Evolutionary conservation across 2,888 invertebrate species (phyloP), one percentile per base, ranked within the genome.

Genomic region (Liodrosophila aerea): DNA sequence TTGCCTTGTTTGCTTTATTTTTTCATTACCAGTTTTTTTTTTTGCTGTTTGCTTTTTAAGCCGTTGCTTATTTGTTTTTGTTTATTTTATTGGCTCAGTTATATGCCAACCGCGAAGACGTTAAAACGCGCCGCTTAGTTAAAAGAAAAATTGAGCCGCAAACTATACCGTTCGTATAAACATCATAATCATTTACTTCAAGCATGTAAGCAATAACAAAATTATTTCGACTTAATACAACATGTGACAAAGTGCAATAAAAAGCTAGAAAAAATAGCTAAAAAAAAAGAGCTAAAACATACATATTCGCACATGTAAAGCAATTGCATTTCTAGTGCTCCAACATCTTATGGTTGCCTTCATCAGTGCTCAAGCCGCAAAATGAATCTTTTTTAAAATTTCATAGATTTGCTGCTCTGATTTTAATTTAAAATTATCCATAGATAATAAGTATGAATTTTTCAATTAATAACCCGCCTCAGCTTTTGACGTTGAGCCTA

Each of bases 71-170:
- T 41, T 45, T 53, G 22, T 22, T 22, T 2, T 22, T 22, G 22
- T 22, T 22, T 22, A 5, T 22, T 22, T 22, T 22, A 22, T 22
- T 22, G 40, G 51, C 53, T 76, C 68, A 78, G 78, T 78, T 83
- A 61, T 47, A 66, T 66, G 61, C 52, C 62, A 78, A 52, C 85
- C 76, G 63, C 72, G 68, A 78, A 77, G 62, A 64, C 75, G 71
- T 54, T 61, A 56, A 77, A 77, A 63, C 69, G 70, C 50, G 34
- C 15, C 54, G 50, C 40, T 15, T 22, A 41, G 51, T 33, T 47
- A 30, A 11, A 39, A 46, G 31, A 18, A 43, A 30, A 39, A 18
- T 0, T 36, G 7, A 5, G 13, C 36, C n/a, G 15, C 22, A 33
- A 22, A 30, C 29, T 22, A 5, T 5, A 4, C 22, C 22, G 22